Evolutionary conservation across 2,113 vertebrate species (phyloP).

Genomic region (Naja naja): DNA sequence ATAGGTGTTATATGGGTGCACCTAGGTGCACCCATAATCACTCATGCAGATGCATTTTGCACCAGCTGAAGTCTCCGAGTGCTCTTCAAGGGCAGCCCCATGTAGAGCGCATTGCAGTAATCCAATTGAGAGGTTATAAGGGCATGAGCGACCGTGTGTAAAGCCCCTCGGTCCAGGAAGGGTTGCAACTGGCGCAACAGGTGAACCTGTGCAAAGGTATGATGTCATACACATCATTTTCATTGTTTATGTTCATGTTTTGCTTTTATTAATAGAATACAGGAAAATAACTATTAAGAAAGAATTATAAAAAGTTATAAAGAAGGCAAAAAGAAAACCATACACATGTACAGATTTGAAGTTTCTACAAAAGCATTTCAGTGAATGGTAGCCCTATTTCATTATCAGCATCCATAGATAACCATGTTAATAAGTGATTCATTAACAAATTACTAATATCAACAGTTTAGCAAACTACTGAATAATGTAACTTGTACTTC

Average conservation of each 20-base stretch:
- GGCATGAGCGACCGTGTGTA: too few relatives aligned
- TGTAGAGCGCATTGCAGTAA: too few relatives aligned
- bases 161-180: too few relatives aligned
- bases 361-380: not conserved
- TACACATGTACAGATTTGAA: not conserved
- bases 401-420: not conserved
- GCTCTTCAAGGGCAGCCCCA: too few relatives aligned
- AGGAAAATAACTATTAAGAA: not conserved
- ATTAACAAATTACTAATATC: not conserved
- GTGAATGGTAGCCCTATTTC: not conserved
- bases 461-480: not conserved
- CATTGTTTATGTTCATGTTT: not conserved
- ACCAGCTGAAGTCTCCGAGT: too few relatives aligned
- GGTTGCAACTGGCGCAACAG: too few relatives aligned
- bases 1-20: too few relatives aligned
- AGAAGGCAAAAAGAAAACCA: not conserved
- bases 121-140: too few relatives aligned
- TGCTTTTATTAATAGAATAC: not conserved
- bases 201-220: too few relatives aligned
- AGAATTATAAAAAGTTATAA: not conserved
- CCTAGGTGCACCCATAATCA: too few relatives aligned
- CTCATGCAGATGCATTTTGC: too few relatives aligned
- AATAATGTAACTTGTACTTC: not conserved
- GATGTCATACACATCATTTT: not conserved
- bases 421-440: not conserved